phyloP scores from a whole-genome alignment of 2,797 vertebrate species.

The Acanthiza pusilla region DNA sequence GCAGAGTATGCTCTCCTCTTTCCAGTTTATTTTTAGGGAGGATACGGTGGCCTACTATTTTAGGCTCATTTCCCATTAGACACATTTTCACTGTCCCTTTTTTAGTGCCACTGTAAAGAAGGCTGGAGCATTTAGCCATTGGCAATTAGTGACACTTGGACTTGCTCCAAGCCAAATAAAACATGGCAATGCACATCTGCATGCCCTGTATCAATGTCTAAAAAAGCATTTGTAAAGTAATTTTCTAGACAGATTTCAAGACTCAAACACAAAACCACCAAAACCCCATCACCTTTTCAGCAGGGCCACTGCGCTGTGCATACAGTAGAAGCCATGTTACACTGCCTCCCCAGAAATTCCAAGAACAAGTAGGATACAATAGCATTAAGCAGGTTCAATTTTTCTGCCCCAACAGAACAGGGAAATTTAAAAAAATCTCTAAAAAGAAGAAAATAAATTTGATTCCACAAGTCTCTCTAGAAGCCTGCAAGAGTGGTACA shows the following conservation, averaged over 20 bases:
- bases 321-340: neutral
- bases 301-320: neutral
- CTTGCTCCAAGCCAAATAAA: conserved; percentile 3
- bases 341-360: neutral
- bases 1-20: neutral
- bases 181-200: neutral
- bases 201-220: neutral
- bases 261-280: neutral
- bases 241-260: neutral
- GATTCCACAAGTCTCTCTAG: neutral
- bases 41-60: neutral
- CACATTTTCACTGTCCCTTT: neutral
- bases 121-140: neutral
- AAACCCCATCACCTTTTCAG: neutral
- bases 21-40: neutral
- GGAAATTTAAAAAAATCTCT: neutral
- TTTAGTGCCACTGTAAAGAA: neutral
- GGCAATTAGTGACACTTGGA: neutral
- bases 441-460: neutral
- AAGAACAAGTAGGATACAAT: neutral
- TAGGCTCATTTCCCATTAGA: neutral
- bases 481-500: neutral
- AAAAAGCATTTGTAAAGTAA: neutral
- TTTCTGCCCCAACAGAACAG: accelerated
- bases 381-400: neutral